Evolutionary conservation across 2,888 invertebrate genomes (phyloP).

Genomic region (Stenolophus ochropezus): DNA sequence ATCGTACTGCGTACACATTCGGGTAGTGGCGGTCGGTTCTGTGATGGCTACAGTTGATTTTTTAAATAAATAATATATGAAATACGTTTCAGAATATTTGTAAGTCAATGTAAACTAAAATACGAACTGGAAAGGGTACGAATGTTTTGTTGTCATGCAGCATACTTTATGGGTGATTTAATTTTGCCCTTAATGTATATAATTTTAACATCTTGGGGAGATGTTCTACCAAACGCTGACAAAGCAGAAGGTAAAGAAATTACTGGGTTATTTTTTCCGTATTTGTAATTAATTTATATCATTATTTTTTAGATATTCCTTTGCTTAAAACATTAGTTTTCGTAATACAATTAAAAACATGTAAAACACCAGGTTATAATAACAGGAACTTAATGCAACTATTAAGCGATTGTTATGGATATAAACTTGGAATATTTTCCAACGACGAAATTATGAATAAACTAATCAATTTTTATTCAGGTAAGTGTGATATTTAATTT

Average conservation of each 20-base stretch:
- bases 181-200: slow-evolving; percentile 70
- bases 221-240: slow-evolving; percentile 71
- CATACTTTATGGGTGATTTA: slow-evolving; percentile 71
- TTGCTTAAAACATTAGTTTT: slow-evolving; percentile 71
- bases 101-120: slow-evolving; percentile 67
- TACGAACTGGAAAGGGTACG: slow-evolving; percentile 71
- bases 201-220: slow-evolving; percentile 72
- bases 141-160: slow-evolving; percentile 72
- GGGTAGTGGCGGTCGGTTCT: too few species aligned
- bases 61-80: too few species aligned
- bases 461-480: slow-evolving; percentile 68
- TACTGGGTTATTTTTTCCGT: not conserved
- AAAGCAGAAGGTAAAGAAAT: slow-evolving; percentile 61
- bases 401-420: slow-evolving; percentile 70
- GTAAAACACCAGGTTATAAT: slow-evolving; percentile 67
- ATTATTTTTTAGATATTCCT: slow-evolving; percentile 68
- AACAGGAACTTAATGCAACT: slow-evolving; percentile 68
- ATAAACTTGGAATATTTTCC: slow-evolving; percentile 68
- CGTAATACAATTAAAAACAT: slow-evolving; percentile 68
- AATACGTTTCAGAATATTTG: slow-evolving; percentile 64
- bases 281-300: slow-evolving; percentile 23
- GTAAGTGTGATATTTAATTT: slow-evolving; percentile 65
- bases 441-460: slow-evolving; percentile 67
- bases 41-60: too few species aligned
- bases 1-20: too few species aligned